Evolutionary conservation across 2,797 vertebrate species (phyloP).

Genomic region (Dryobates pubescens): DNA sequence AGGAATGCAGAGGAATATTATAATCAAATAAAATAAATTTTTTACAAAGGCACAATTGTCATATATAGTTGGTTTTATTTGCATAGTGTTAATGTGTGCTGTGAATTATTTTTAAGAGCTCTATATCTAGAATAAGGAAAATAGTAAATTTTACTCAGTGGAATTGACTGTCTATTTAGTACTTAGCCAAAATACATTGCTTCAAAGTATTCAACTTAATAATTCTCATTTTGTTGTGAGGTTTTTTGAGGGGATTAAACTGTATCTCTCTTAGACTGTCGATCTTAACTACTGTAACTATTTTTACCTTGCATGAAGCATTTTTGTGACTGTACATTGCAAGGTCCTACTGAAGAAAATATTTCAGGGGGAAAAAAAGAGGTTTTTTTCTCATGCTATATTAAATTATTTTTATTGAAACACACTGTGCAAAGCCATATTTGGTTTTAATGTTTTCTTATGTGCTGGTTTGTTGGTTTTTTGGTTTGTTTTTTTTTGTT

Average conservation of each 20-base stretch:
- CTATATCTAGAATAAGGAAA: not conserved
- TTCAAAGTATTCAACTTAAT: not conserved
- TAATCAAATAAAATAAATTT: not conserved
- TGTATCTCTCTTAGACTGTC: not conserved
- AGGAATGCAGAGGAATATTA: not conserved
- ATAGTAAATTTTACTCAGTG: not conserved
- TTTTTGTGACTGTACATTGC: not conserved
- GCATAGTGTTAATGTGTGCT: not conserved
- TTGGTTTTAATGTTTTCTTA: not conserved
- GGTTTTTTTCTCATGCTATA: not conserved
- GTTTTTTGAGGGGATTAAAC: not conserved
- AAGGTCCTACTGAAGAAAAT: constrained; percentile 44
- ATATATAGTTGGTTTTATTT: not conserved
- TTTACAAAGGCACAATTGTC: no score
- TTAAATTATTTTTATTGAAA: constrained; percentile 59
- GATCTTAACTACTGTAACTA: not conserved
- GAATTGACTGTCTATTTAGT: not conserved
- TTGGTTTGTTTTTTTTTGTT: no score
- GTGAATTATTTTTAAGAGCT: constrained; percentile 14
- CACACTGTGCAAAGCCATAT: not conserved
- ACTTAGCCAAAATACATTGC: not conserved
- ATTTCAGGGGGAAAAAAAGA: not conserved
- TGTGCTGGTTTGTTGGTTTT: no score
- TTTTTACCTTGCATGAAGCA: not conserved
- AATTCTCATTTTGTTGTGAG: not conserved